Percentiles rank a stretch among this genome's conserved stretches.
Conservation (phyloP, 2,888 invertebrate species). For the Suillia variegata region DNA sequence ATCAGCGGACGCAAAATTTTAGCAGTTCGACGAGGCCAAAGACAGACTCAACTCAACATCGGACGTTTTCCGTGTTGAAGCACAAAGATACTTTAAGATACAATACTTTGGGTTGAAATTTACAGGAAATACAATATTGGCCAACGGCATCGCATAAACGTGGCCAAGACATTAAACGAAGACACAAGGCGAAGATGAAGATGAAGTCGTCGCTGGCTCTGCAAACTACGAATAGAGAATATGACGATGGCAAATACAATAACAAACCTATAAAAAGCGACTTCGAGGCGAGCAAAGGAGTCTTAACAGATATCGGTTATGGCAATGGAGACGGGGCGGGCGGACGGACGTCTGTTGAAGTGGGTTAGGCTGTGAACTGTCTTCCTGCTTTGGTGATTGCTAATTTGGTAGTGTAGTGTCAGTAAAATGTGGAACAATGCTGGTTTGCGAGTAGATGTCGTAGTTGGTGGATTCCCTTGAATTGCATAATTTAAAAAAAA, state of each 20-base stretch:
- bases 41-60: not conserved
- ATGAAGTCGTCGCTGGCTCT: too few relatives aligned
- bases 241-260: not conserved
- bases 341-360: conserved; percentile 5
- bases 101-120: not conserved
- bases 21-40: conserved; percentile 18
- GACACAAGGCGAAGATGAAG: too few relatives aligned
- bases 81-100: not conserved
- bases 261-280: not conserved
- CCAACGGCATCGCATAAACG: conserved; percentile 2
- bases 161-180: not conserved
- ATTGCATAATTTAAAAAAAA: not conserved
- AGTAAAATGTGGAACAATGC: not conserved
- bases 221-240: too few relatives aligned
- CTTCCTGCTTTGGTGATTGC: conserved; percentile 16
- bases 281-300: too few relatives aligned
- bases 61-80: not conserved
- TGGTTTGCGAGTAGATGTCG: not conserved
- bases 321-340: too few relatives aligned
- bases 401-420: not conserved
- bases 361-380: conserved; percentile 10
- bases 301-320: too few relatives aligned
- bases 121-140: not conserved
- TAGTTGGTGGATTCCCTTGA: not conserved
- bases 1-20: too few relatives aligned